These are phyloP conservation scores for Poeciliopsis presidionis DNA, from an alignment of 2,797 vertebrate species.

Conservation along the genomic window DNA sequence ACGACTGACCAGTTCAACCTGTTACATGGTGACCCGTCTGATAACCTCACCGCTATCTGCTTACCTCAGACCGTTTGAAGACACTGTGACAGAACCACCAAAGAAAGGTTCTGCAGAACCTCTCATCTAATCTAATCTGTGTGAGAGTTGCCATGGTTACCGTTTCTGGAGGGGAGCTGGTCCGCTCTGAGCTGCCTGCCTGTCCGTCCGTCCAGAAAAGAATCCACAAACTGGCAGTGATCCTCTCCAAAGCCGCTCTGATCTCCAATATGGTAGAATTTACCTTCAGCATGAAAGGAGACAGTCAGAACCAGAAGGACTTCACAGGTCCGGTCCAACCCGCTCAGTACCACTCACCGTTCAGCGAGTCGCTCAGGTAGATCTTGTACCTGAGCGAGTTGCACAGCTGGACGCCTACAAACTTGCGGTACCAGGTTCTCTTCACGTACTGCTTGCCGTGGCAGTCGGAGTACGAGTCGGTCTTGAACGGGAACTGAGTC, in stretches of 20 bases:
- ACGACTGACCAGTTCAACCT: too few species aligned
- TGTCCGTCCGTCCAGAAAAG: slow-evolving; percentile 93
- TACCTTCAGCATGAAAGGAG: slow-evolving; percentile 77
- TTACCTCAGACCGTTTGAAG: background rate
- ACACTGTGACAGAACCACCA: background rate
- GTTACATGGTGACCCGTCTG: too few species aligned
- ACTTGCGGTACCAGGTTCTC: slow-evolving; percentile 98
- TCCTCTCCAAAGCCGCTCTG: slow-evolving; percentile 94
- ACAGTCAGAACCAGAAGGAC: slow-evolving; percentile 2
- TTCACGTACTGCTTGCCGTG: slow-evolving; percentile 93
- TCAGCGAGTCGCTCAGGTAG: slow-evolving; percentile 93
- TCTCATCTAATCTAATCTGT: background rate
- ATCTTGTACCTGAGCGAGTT: slow-evolving; percentile 98
- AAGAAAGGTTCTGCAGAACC: background rate
- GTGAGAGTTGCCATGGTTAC: slow-evolving; percentile 39
- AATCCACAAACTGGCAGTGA: slow-evolving; percentile 97
- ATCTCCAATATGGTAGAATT: slow-evolving; percentile 96
- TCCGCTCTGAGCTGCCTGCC: slow-evolving; percentile 85
- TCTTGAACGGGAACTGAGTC: slow-evolving; percentile 92
- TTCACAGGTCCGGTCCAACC: background rate
- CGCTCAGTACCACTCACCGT: slow-evolving; percentile 79
- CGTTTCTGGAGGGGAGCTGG: slow-evolving; percentile 82
- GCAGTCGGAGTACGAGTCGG: slow-evolving; percentile 91
- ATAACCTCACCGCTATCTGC: background rate
- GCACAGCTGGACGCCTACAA: slow-evolving; percentile 94